Conservation (phyloP, 2,888 invertebrate genomes). For the Pyralis farinalis region DNA sequence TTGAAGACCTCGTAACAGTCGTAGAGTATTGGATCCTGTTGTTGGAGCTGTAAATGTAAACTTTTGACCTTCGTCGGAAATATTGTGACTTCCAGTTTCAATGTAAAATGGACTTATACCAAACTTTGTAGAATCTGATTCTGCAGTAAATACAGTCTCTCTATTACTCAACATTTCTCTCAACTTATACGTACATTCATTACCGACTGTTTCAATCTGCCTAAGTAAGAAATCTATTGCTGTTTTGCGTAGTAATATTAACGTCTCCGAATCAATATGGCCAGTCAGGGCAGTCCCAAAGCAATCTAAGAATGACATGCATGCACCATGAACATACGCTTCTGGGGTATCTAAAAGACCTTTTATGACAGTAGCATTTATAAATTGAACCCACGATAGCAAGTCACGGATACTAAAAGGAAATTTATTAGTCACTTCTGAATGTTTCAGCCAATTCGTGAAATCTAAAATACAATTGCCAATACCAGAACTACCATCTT, state of each 20-base stretch:
- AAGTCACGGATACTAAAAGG: constrained; percentile 95
- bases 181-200: constrained; percentile 48
- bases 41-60: constrained; percentile 91
- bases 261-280: constrained; percentile 81
- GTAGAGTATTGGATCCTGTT: constrained; percentile 89
- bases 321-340: constrained; percentile 94
- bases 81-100: constrained; percentile 63
- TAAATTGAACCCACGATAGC: constrained; percentile 94
- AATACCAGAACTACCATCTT: constrained; percentile 79
- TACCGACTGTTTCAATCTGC: constrained; percentile 70
- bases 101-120: constrained; percentile 91
- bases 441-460: constrained; percentile 86
- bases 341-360: constrained; percentile 73
- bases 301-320: constrained; percentile 94
- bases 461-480: constrained; percentile 90
- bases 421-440: constrained; percentile 88
- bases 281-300: constrained; percentile 92
- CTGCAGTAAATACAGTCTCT: constrained; percentile 51
- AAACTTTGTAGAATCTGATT: constrained; percentile 69
- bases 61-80: constrained; percentile 38
- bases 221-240: constrained; percentile 80
- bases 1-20: constrained; percentile 93
- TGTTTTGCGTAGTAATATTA: constrained; percentile 61
- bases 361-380: constrained; percentile 83
- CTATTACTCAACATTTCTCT: constrained; percentile 50